Evolutionary conservation across 1,140 invertebrate genomes (phyloP).

Genomic region (Papilio machaon): DNA sequence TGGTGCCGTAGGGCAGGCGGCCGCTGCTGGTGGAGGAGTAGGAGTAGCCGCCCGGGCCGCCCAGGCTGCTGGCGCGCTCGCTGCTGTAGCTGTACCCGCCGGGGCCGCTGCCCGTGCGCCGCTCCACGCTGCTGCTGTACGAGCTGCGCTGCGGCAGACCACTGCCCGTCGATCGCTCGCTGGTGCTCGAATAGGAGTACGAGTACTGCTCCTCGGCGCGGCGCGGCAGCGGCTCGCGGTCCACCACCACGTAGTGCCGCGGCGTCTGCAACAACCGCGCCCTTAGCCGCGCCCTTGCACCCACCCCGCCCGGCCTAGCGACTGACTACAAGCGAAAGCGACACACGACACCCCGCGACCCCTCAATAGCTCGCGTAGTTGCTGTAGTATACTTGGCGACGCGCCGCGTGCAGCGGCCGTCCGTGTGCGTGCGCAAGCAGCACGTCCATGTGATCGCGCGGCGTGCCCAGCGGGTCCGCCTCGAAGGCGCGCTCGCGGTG

Average conservation of each 20-base stretch:
- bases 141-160: constrained; percentile 83
- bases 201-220: constrained; percentile 91
- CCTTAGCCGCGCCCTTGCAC: constrained; percentile 70
- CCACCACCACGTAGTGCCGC: constrained; percentile 91
- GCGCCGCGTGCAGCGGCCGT: constrained; percentile 74
- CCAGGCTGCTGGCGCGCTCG: constrained; percentile 87
- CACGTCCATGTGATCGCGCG: constrained; percentile 84
- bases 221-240: constrained; percentile 86
- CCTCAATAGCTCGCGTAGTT: constrained; percentile 78
- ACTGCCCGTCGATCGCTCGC: constrained; percentile 68
- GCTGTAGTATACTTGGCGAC: constrained; percentile 80
- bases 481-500: constrained; percentile 82
- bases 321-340: constrained; percentile 69
- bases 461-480: constrained; percentile 82
- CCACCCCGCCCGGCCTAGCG: constrained; percentile 65
- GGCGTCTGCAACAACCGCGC: constrained; percentile 87
- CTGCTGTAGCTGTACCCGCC: constrained; percentile 88
- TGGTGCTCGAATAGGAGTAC: constrained; percentile 89
- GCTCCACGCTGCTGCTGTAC: constrained; percentile 86
- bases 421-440: constrained; percentile 83
- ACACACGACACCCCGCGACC: constrained; percentile 62
- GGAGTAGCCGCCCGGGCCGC: constrained; percentile 90
- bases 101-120: constrained; percentile 85
- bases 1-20: constrained; percentile 89
- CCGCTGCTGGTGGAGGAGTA: constrained; percentile 89